Percentiles rank a stretch among this genome's conserved stretches.
Evolutionary conservation across 2,888 invertebrate genomes (phyloP).

Genomic region (Morpho helenor): DNA sequence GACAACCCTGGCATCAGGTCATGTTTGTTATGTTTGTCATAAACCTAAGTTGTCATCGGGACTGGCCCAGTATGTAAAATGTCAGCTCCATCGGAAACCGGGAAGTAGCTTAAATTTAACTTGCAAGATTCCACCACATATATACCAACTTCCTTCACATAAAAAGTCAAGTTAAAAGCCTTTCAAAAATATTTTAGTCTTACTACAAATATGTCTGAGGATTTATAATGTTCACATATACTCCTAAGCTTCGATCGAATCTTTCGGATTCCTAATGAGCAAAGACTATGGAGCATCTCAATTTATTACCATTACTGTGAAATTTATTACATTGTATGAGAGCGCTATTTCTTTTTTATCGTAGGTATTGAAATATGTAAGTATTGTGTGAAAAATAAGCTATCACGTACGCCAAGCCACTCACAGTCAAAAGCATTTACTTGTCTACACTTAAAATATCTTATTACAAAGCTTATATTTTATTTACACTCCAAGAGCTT

Average conservation of each 20-base stretch:
- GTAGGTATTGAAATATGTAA: not conserved
- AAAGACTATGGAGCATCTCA: not conserved
- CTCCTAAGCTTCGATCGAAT: not conserved
- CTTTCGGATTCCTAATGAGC: not conserved
- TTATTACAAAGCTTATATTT: constrained; percentile 20
- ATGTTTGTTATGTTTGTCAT: no score
- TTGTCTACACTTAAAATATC: constrained; percentile 32
- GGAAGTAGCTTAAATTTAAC: no score
- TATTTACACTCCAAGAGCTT: not conserved
- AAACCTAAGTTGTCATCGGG: no score
- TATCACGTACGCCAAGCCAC: constrained; percentile 16
- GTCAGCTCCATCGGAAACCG: no score
- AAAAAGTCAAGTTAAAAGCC: no score
- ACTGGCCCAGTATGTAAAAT: no score
- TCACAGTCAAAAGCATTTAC: constrained; percentile 14
- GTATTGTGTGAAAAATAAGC: constrained; percentile 25
- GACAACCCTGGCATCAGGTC: no score
- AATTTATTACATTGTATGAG: constrained; percentile 1
- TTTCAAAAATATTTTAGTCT: no score
- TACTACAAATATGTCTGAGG: no score
- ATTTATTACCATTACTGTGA: constrained; percentile 2
- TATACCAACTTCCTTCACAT: no score
- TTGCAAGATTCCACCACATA: no score
- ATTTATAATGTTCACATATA: no score
- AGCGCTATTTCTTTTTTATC: not conserved